These are phyloP conservation scores for Grammatotria lemairii DNA, from an alignment of 2,113 vertebrate genomes.

Conservation along the genomic window DNA sequence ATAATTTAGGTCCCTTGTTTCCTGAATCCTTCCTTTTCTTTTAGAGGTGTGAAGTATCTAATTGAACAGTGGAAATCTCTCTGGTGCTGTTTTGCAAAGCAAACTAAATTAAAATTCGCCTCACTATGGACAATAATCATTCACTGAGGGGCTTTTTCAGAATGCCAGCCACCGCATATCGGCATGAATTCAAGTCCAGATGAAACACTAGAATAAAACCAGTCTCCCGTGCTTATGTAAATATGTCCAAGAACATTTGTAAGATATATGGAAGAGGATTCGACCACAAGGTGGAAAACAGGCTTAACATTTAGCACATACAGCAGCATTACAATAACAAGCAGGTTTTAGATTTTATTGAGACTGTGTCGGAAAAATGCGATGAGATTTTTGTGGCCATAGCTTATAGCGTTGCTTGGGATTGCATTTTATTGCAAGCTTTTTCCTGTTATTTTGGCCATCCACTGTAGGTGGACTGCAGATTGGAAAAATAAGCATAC, in stretches of 20 bases:
- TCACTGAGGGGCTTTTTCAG: slow-evolving; percentile 5
- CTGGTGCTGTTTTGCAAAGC: slow-evolving; percentile 15
- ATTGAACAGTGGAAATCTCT: slow-evolving; percentile 24
- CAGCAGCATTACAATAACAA: neutral
- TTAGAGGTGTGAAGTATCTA: slow-evolving; percentile 12
- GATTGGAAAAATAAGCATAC: neutral
- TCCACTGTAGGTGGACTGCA: neutral
- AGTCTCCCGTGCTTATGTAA: neutral
- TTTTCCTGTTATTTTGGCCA: neutral
- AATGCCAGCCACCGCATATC: neutral
- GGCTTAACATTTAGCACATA: neutral
- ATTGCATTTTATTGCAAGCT: neutral
- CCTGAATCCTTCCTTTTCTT: neutral
- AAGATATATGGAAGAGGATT: neutral
- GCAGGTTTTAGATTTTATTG: neutral
- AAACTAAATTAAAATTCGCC: slow-evolving; percentile 42
- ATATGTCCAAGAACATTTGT: neutral
- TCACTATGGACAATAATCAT: slow-evolving; percentile 34
- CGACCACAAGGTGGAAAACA: neutral
- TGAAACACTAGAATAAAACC: neutral
- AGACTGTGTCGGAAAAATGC: neutral
- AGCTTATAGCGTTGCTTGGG: neutral
- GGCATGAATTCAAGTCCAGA: neutral
- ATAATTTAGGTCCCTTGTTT: neutral
- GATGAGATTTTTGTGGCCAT: neutral